Conservation (phyloP, 2,888 invertebrate species). For the Pyrocoelia pectoralis region DNA sequence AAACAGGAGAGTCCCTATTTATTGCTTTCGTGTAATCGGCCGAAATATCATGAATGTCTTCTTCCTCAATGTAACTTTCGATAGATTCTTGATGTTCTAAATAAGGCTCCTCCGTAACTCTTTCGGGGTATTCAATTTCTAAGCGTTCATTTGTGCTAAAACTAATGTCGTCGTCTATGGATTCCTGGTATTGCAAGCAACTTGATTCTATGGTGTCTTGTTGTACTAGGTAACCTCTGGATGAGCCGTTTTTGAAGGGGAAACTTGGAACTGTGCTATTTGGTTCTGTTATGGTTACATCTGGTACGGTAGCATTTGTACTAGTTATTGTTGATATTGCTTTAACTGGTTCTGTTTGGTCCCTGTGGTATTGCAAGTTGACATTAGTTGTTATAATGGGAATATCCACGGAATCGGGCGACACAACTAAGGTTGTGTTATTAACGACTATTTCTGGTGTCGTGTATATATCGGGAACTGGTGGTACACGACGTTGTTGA, state of each 20-base stretch:
- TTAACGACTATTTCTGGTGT: constrained; percentile 38
- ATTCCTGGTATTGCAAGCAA: constrained; percentile 39
- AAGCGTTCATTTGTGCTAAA: constrained; percentile 7
- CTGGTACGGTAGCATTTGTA: constrained; percentile 40
- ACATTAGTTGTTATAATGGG: constrained; percentile 37
- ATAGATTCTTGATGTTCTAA: constrained; percentile 57
- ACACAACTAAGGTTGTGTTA: constrained; percentile 40
- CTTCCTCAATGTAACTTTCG: constrained; percentile 62
- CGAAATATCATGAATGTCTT: constrained; percentile 48
- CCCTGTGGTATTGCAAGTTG: constrained; percentile 52
- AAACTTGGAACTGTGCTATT: constrained; percentile 31
- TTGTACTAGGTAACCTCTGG: constrained; percentile 58
- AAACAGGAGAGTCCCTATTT: constrained; percentile 59
- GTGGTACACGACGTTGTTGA: constrained; percentile 49
- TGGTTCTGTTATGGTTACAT: constrained; percentile 49
- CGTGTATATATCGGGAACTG: constrained; percentile 38
- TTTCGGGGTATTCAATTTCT: constrained; percentile 26
- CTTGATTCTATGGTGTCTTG: constrained; percentile 60
- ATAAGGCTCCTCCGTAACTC: constrained; percentile 35
- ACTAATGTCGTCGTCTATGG: constrained; percentile 17
- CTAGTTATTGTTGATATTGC: constrained; percentile 48
- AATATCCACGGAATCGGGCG: constrained; percentile 37
- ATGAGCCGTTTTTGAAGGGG: constrained; percentile 37
- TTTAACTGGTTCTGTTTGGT: constrained; percentile 51
- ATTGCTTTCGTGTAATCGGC: constrained; percentile 54